Percentiles rank a stretch among this genome's conserved stretches.
Conservation (phyloP, 1,140 invertebrate genomes). For the Monomorium pharaonis region DNA sequence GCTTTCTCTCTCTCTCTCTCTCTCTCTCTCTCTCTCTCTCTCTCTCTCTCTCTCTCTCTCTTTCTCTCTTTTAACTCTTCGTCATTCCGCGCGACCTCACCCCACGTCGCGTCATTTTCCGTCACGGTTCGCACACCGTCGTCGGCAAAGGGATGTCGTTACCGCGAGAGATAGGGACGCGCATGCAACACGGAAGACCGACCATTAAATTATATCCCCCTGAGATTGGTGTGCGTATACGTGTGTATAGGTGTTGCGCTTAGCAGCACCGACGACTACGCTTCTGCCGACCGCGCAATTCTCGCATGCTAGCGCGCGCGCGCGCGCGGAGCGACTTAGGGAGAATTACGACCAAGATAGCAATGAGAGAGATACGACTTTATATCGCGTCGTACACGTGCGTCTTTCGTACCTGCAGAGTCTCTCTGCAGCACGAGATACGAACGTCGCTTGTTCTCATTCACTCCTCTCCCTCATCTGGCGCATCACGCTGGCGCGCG, state of each 20-base stretch:
- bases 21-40: background rate
- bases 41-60: slow-evolving; percentile 13
- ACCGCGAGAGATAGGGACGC: slow-evolving; percentile 74
- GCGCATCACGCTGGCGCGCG: background rate
- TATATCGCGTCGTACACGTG: slow-evolving; percentile 73
- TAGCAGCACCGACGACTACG: slow-evolving; percentile 7
- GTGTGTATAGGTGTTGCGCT: slow-evolving; percentile 4
- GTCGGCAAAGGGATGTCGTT: slow-evolving; percentile 72
- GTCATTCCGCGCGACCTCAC: slow-evolving; percentile 57
- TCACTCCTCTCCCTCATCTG: background rate
- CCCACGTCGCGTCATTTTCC: slow-evolving; percentile 66
- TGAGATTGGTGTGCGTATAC: slow-evolving; percentile 20
- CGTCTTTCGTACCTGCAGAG: slow-evolving; percentile 1
- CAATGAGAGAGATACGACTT: slow-evolving; percentile 81
- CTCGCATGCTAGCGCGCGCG: slow-evolving; percentile 76
- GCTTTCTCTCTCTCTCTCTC: slow-evolving; percentile 34
- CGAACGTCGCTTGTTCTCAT: background rate
- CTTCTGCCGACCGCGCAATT: slow-evolving; percentile 77
- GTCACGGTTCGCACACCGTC: slow-evolving; percentile 39
- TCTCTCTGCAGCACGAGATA: background rate
- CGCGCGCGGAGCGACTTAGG: slow-evolving; percentile 75
- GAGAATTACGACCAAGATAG: slow-evolving; percentile 81
- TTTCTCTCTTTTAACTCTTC: slow-evolving; percentile 54
- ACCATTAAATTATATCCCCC: slow-evolving; percentile 82
- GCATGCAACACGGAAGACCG: slow-evolving; percentile 77